Conservation (phyloP, 2,113 vertebrate species). For the Oenanthe oenanthe region DNA sequence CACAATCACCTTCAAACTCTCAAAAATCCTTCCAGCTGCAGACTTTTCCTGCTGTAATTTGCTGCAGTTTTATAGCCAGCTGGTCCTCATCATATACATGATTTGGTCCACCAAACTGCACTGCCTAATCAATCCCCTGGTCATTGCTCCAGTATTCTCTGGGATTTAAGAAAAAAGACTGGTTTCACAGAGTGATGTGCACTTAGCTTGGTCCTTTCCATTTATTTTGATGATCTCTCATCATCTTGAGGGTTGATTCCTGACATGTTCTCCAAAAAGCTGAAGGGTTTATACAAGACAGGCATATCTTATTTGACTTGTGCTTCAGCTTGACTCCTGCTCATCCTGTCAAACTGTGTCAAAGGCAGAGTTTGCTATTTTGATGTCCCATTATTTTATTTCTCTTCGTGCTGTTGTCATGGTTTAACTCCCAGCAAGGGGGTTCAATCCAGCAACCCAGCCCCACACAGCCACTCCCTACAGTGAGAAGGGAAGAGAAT, state of each 20-base stretch:
- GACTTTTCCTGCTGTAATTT: not conserved
- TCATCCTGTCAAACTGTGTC: not conserved
- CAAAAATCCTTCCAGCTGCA: not conserved
- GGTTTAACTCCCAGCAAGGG: not conserved
- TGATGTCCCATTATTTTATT: constrained; percentile 1
- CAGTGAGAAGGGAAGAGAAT: not conserved
- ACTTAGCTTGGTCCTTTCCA: not conserved
- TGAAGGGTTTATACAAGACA: constrained; percentile 9
- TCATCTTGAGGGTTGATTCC: not conserved
- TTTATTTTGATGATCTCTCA: not conserved
- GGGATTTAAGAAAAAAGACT: constrained; percentile 13
- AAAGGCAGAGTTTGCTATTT: not conserved
- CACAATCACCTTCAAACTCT: not conserved
- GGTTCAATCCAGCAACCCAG: not conserved
- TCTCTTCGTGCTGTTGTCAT: not conserved
- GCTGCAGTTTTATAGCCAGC: not conserved
- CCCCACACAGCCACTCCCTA: not conserved
- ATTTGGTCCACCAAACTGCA: not conserved
- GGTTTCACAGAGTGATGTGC: not conserved
- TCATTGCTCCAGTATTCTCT: not conserved
- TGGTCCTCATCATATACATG: not conserved
- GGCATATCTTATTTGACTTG: constrained; percentile 15
- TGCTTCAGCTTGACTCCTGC: constrained; percentile 41
- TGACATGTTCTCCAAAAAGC: not conserved
- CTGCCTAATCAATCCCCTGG: not conserved